These are phyloP conservation scores for Tachina lurida DNA, from an alignment of 2,888 invertebrate genomes.

Conservation along the genomic window DNA sequence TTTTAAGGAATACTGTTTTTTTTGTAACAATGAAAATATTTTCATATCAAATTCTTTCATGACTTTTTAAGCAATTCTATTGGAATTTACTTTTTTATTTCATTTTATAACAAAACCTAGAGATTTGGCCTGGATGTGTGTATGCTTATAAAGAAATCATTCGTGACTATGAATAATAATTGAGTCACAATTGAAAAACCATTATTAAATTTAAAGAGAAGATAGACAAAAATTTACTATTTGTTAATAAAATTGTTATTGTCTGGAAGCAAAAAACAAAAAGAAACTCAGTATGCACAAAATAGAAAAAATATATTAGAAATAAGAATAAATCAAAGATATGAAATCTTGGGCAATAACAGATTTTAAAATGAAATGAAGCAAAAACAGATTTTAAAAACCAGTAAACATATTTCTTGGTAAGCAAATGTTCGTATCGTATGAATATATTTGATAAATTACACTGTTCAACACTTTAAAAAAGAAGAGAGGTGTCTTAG, in stretches of 20 bases:
- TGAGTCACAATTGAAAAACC: neutral
- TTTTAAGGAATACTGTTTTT: neutral
- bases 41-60: neutral
- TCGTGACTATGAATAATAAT: constrained; percentile 12
- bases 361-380: too few species aligned
- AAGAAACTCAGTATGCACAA: neutral
- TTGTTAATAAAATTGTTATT: constrained; percentile 3
- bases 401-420: too few species aligned
- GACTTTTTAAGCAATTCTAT: neutral
- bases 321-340: too few species aligned
- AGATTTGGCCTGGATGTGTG: neutral
- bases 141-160: neutral
- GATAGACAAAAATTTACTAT: neutral
- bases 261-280: neutral
- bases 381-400: too few species aligned
- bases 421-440: too few species aligned
- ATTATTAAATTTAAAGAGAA: constrained; percentile 9
- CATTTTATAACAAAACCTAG: neutral
- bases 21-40: neutral
- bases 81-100: neutral
- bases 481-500: too few species aligned
- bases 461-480: too few species aligned
- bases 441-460: too few species aligned
- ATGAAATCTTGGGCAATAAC: too few species aligned
- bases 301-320: too few species aligned